Evolutionary conservation across 2,888 invertebrate genomes (phyloP).

Genomic region (Rosalia funebris): DNA sequence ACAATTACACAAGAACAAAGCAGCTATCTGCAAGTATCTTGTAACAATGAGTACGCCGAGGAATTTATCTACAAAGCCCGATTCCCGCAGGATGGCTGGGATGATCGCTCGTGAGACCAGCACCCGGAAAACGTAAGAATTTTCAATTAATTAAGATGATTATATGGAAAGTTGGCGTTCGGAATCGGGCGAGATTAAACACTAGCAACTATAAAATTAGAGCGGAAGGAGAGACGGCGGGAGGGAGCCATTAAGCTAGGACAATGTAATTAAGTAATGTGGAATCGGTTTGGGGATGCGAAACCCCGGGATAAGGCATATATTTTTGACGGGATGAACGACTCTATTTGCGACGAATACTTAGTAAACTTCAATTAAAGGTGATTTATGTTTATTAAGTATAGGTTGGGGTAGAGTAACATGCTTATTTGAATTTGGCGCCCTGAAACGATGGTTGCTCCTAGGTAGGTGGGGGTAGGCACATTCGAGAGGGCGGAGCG

Average conservation of each 20-base stretch:
- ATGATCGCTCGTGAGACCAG: slow-evolving; percentile 23
- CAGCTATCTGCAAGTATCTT: slow-evolving; percentile 26
- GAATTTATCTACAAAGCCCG: slow-evolving; percentile 30
- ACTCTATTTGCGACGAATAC: too few species aligned
- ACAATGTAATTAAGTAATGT: slow-evolving; percentile 3
- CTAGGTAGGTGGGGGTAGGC: too few species aligned
- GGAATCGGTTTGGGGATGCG: neutral
- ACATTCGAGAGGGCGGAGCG: too few species aligned
- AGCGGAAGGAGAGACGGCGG: neutral
- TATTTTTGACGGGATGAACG: too few species aligned
- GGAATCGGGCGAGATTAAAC: slow-evolving; percentile 15
- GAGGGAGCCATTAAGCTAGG: neutral
- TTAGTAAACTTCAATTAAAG: too few species aligned
- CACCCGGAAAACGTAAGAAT: slow-evolving; percentile 30
- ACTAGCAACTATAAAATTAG: slow-evolving; percentile 16
- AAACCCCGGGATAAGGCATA: neutral
- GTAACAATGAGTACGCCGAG: slow-evolving; percentile 23
- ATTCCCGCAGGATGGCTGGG: slow-evolving; percentile 27
- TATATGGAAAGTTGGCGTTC: slow-evolving; percentile 16
- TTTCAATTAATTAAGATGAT: slow-evolving; percentile 27
- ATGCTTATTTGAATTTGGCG: too few species aligned
- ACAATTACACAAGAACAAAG: slow-evolving; percentile 28
- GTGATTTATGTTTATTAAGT: too few species aligned
- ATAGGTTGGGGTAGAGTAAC: too few species aligned
- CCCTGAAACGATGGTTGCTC: too few species aligned